These are phyloP conservation scores for Ancistrus triradiatus DNA, from an alignment of 2,113 vertebrate species.

Conservation along the genomic window DNA sequence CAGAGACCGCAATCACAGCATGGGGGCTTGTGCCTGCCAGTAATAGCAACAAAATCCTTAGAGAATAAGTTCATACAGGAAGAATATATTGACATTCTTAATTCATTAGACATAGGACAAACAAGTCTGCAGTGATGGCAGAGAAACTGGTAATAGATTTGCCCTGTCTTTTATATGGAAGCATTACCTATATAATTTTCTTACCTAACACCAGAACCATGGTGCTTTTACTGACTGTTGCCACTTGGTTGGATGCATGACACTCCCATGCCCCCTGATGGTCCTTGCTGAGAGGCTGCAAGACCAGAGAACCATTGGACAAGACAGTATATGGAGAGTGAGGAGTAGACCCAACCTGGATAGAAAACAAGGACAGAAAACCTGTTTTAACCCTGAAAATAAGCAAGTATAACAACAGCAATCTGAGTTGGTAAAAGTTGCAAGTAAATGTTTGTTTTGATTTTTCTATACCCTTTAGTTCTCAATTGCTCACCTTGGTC, in stretches of 20 bases:
- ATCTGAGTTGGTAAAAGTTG: too few relatives aligned
- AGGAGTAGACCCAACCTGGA: conserved; percentile 66
- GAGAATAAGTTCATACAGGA: not conserved
- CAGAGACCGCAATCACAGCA: conserved; percentile 70
- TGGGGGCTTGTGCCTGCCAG: conserved; percentile 89
- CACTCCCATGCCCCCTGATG: conserved; percentile 90
- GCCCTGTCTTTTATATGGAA: too few relatives aligned
- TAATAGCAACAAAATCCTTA: too few relatives aligned
- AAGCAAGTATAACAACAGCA: too few relatives aligned
- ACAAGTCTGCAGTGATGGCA: not conserved
- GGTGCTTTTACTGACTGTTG: conserved; percentile 73
- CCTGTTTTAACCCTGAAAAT: not conserved
- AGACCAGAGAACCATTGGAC: conserved; percentile 79
- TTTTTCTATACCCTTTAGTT: too few relatives aligned
- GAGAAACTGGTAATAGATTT: not conserved
- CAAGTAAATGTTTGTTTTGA: too few relatives aligned
- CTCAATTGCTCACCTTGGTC: conserved; percentile 73
- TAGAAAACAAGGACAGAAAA: not conserved
- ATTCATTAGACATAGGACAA: too few relatives aligned
- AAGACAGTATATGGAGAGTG: conserved; percentile 67
- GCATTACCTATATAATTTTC: conserved; percentile 29
- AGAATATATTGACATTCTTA: not conserved
- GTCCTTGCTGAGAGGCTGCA: conserved; percentile 80
- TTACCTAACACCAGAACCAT: conserved; percentile 83
- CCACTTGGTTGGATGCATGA: conserved; percentile 79